These are phyloP conservation scores for Apteryx mantelli DNA, from an alignment of 2,113 vertebrate genomes.

Conservation along the genomic window DNA sequence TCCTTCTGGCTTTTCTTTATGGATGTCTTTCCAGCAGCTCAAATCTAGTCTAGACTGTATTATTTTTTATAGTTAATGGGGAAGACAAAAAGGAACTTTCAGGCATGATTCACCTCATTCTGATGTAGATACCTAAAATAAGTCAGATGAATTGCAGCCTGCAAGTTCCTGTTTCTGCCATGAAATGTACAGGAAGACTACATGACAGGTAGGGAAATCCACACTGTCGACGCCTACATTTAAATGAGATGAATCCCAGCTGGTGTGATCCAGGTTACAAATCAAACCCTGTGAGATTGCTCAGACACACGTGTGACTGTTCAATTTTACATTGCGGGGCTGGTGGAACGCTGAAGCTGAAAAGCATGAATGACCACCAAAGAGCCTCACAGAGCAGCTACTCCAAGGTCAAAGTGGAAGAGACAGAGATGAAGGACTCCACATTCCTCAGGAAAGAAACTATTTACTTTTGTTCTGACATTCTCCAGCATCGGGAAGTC, in stretches of 20 bases:
- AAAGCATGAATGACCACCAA: not conserved
- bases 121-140: not conserved
- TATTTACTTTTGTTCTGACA: not conserved
- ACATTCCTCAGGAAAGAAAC: not conserved
- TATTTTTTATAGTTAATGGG: not conserved
- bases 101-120: conserved; percentile 6
- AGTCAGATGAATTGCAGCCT: not conserved
- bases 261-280: not conserved
- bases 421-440: not conserved
- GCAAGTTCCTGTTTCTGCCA: not conserved
- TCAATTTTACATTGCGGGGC: accelerated
- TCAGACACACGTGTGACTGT: not conserved
- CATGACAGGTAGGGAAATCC: conserved; percentile 13
- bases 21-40: not conserved
- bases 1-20: conserved; percentile 9
- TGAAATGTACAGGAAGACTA: not conserved
- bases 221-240: accelerated
- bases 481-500: not conserved
- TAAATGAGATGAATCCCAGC: not conserved
- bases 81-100: conserved; percentile 4
- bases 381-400: not conserved
- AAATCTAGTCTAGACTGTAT: conserved; percentile 25
- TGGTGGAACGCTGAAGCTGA: not conserved
- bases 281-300: not conserved
- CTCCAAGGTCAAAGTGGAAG: not conserved